A percentile compares a stretch with the other conserved stretches of the same genome.
Evolutionary conservation across 2,888 invertebrate genomes (phyloP).

Genomic region (Meta bourneti): DNA sequence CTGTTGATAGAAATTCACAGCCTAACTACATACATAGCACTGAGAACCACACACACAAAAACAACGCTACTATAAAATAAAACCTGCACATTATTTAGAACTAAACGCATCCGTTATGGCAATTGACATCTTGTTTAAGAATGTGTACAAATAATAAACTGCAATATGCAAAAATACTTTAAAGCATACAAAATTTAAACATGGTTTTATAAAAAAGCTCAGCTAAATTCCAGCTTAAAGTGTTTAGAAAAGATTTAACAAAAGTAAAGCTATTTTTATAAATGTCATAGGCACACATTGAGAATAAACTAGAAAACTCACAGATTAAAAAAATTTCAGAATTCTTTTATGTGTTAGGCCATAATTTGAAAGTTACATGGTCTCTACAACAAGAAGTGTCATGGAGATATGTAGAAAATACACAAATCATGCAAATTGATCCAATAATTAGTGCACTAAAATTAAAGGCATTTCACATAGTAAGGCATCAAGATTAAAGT

Average conservation of each 20-base stretch:
- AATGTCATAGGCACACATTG: slow-evolving; percentile 51
- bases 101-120: too few relatives aligned
- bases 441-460: slow-evolving; percentile 10
- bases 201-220: slow-evolving; percentile 34
- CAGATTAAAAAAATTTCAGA: slow-evolving; percentile 11
- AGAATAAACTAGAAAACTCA: slow-evolving; percentile 25
- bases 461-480: slow-evolving; percentile 15
- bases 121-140: too few relatives aligned
- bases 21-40: too few relatives aligned
- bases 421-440: slow-evolving; percentile 1
- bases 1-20: too few relatives aligned
- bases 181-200: slow-evolving; percentile 41
- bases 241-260: slow-evolving; percentile 42
- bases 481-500: slow-evolving; percentile 24
- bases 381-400: background rate
- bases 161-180: slow-evolving; percentile 61
- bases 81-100: too few relatives aligned
- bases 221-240: slow-evolving; percentile 35
- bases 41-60: too few relatives aligned
- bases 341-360: background rate
- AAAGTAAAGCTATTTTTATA: slow-evolving; percentile 57
- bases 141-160: background rate
- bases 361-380: background rate
- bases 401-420: background rate
- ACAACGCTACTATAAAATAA: too few relatives aligned